Evolutionary conservation across 2,113 vertebrate genomes (phyloP).

Genomic region (Donacobius atricapilla): DNA sequence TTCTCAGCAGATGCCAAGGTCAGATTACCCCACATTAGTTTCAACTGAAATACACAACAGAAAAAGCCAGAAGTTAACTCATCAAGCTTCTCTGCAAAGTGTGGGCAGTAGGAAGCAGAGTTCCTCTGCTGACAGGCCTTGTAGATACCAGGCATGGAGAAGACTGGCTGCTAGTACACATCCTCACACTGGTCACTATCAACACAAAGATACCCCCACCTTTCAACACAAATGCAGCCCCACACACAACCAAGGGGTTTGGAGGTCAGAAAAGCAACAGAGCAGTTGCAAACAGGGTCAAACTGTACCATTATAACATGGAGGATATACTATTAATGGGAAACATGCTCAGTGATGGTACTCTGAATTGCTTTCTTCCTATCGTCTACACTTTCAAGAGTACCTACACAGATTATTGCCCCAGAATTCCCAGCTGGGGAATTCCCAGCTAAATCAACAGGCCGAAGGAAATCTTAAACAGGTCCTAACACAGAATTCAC

Average conservation of each 20-base stretch:
- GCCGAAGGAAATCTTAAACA: background rate
- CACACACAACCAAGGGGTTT: background rate
- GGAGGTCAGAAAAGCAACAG: background rate
- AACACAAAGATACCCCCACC: background rate
- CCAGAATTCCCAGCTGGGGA: background rate
- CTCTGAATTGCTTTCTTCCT: background rate
- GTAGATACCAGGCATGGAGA: background rate
- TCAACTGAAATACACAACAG: slow-evolving; percentile 75
- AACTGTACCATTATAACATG: background rate
- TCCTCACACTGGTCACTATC: background rate
- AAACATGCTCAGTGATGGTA: background rate
- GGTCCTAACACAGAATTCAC: background rate
- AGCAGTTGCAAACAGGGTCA: background rate
- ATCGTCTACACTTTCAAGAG: accelerated
- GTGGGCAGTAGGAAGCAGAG: background rate
- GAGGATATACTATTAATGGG: background rate
- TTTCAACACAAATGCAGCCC: background rate
- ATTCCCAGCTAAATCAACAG: background rate
- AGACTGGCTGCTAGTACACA: background rate
- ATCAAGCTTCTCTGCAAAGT: background rate
- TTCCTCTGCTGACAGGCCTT: background rate
- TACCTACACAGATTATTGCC: background rate
- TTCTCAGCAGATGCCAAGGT: slow-evolving; percentile 84
- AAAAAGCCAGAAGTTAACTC: background rate
- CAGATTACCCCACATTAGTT: slow-evolving; percentile 98